phyloP scores from a whole-genome alignment of 2,797 vertebrate species.

The Sebastes glaucus region DNA sequence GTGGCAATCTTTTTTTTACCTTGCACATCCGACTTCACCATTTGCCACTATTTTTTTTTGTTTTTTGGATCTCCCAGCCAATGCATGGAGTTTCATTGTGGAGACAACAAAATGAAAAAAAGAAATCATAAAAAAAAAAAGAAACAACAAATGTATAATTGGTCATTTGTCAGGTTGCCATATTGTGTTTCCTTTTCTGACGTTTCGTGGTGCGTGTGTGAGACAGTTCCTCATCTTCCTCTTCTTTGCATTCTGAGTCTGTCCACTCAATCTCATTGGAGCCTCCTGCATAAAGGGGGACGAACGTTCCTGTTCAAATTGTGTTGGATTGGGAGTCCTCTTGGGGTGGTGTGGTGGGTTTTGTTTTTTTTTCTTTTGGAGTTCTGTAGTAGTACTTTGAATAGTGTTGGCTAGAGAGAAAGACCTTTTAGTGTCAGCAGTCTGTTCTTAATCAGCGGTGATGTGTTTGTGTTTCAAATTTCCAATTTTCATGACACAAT shows the following conservation, averaged over 20 bases:
- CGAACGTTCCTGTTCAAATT: conserved; percentile 60
- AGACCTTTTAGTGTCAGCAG: conserved; percentile 78
- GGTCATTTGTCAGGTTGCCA: conserved; percentile 77
- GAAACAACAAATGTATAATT: conserved; percentile 69
- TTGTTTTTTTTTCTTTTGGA: not conserved
- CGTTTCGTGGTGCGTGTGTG: conserved; percentile 59
- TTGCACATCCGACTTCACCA: conserved; percentile 42
- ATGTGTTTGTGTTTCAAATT: conserved; percentile 66
- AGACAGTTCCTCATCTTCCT: conserved; percentile 71
- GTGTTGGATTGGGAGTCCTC: conserved; percentile 62
- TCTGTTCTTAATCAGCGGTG: conserved; percentile 71
- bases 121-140: conserved; percentile 50
- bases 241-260: conserved; percentile 68
- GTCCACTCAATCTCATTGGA: conserved; percentile 71
- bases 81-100: conserved; percentile 81
- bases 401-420: conserved; percentile 74
- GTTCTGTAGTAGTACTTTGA: conserved; percentile 73
- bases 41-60: conserved; percentile 44
- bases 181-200: conserved; percentile 70
- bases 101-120: conserved; percentile 67
- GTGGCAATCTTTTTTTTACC: conserved; percentile 33
- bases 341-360: conserved; percentile 25
- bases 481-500: conserved; percentile 80
- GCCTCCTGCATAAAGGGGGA: conserved; percentile 61
- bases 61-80: conserved; percentile 76